These are phyloP conservation scores for Thymelicus lineola DNA, from an alignment of 2,888 invertebrate genomes.

Conservation along the genomic window DNA sequence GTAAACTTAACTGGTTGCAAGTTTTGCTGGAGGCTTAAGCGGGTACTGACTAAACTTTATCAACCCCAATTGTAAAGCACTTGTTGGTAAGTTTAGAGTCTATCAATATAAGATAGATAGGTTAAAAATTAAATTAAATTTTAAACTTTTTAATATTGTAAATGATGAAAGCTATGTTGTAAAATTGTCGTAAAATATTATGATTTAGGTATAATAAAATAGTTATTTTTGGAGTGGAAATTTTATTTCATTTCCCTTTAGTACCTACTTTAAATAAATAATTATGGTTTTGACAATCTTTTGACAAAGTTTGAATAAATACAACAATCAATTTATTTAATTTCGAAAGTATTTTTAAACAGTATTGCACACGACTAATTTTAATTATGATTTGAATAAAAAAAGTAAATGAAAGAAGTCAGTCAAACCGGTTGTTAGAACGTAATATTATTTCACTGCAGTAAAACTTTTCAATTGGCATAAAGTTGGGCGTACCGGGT, in stretches of 20 bases:
- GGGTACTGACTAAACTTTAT: constrained; percentile 29
- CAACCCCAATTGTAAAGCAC: constrained; percentile 26
- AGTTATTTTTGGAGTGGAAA: no score
- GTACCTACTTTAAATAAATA: no score
- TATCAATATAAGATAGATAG: constrained; percentile 3
- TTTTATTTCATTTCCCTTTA: no score
- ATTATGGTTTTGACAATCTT: no score
- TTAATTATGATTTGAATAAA: constrained; percentile 47
- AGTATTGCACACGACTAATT: constrained; percentile 18
- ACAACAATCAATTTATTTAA: no score
- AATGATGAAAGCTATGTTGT: no score
- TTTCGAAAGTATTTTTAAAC: no score
- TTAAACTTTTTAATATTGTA: background rate
- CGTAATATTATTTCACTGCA: constrained; percentile 67
- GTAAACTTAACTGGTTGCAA: constrained; percentile 44
- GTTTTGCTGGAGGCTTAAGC: constrained; percentile 27
- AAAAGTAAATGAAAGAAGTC: constrained; percentile 49
- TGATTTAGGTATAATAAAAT: no score
- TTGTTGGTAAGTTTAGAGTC: constrained; percentile 8
- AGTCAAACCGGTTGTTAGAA: constrained; percentile 57
- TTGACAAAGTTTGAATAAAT: no score
- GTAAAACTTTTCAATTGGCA: constrained; percentile 77
- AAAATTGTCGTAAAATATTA: no score
- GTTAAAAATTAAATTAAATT: background rate
- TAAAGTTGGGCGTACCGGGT: constrained; percentile 69